Conservation (phyloP, 2,888 invertebrate species). For the Drosophila nr. medialis region DNA sequence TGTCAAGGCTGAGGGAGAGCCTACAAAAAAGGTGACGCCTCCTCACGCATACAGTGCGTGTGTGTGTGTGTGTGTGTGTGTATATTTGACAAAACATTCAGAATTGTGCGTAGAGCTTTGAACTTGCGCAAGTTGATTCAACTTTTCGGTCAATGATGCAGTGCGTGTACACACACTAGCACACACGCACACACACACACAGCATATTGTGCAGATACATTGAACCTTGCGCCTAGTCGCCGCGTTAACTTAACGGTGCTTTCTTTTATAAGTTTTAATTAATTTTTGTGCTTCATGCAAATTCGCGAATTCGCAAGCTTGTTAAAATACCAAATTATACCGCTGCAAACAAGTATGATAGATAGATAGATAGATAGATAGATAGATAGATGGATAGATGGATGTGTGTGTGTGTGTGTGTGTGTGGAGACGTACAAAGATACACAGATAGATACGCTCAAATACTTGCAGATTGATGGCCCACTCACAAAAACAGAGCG, state of each 20-base stretch:
- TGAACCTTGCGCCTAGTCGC: slow-evolving; percentile 54
- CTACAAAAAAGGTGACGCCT: slow-evolving; percentile 28
- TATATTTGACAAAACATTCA: slow-evolving; percentile 31
- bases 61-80: slow-evolving; percentile 18
- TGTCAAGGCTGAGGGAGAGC: slow-evolving; percentile 49
- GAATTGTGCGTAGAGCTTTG: slow-evolving; percentile 54
- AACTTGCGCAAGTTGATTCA: slow-evolving; percentile 72
- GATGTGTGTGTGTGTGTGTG: not conserved
- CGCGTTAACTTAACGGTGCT: slow-evolving; percentile 41
- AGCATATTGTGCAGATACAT: slow-evolving; percentile 60
- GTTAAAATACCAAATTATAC: slow-evolving; percentile 55
- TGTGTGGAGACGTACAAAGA: not conserved
- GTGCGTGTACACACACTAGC: slow-evolving; percentile 36
- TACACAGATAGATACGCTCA: slow-evolving; percentile 48
- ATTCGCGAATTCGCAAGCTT: slow-evolving; percentile 42
- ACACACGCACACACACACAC: too few relatives aligned
- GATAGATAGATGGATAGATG: slow-evolving; percentile 25
- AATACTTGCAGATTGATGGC: slow-evolving; percentile 53
- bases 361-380: slow-evolving; percentile 31
- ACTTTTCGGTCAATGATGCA: slow-evolving; percentile 44
- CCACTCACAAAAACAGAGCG: slow-evolving; percentile 41
- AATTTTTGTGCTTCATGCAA: slow-evolving; percentile 63
- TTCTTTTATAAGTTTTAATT: slow-evolving; percentile 64
- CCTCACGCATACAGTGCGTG: slow-evolving; percentile 48
- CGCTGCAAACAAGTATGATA: slow-evolving; percentile 65